These are phyloP conservation scores for Gasterosteus nipponicus DNA, from an alignment of 2,113 vertebrate genomes.

Conservation along the genomic window DNA sequence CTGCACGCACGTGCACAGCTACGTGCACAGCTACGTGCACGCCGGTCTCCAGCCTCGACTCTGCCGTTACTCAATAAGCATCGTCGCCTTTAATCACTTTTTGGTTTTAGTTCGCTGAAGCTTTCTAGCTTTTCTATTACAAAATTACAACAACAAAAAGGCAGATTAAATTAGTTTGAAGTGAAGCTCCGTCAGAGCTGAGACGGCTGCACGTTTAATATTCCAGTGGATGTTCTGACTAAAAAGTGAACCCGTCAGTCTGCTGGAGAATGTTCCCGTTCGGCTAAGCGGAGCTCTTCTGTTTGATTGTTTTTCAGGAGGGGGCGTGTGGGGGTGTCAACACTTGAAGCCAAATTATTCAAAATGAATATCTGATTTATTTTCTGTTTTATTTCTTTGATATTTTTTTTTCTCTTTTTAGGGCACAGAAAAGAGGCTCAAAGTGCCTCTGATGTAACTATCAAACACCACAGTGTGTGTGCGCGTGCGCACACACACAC, in stretches of 20 bases:
- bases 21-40: too few species aligned
- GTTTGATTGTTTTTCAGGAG: constrained; percentile 45
- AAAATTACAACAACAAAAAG: too few species aligned
- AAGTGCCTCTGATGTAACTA: constrained; percentile 79
- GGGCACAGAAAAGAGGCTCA: constrained; percentile 65
- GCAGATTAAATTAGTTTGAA: too few species aligned
- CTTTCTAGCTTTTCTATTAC: too few species aligned
- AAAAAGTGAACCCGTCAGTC: not conserved
- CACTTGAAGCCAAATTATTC: constrained; percentile 85
- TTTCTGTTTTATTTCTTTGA: constrained; percentile 3
- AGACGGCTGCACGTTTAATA: not conserved
- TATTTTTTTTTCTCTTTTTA: not conserved
- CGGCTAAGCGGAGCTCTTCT: constrained; percentile 58
- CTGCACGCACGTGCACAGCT: not conserved
- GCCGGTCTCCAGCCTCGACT: not conserved
- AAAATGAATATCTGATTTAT: constrained; percentile 42
- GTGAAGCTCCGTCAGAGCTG: too few species aligned
- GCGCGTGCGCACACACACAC: constrained; percentile 18
- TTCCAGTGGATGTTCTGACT: not conserved
- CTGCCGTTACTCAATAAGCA: too few species aligned
- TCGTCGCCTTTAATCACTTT: not conserved
- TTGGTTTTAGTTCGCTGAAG: not conserved
- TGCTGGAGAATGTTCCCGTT: constrained; percentile 5
- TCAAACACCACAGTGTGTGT: constrained; percentile 65
- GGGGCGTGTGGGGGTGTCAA: constrained; percentile 14